Percentiles rank a stretch among this genome's conserved stretches.
Conservation (phyloP, 2,888 invertebrate genomes). For the Poecilobothrus nobilitatus region DNA sequence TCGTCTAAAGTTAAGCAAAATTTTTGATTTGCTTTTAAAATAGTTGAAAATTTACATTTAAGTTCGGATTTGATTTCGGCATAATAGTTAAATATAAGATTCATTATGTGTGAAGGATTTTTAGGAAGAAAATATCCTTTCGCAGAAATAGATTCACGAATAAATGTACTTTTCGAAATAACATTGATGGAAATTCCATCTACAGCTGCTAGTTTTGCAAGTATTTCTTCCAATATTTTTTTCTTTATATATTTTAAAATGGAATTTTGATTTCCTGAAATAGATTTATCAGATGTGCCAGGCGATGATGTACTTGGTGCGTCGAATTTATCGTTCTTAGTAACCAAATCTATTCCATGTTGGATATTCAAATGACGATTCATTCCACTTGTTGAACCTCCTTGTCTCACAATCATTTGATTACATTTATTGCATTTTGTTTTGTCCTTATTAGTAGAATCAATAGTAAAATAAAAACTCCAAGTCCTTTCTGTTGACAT, state of each 20-base stretch:
- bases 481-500: too few species aligned
- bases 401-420: too few species aligned
- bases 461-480: too few species aligned
- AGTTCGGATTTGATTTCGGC: conserved; percentile 9
- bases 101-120: conserved; percentile 3
- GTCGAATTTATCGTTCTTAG: conserved; percentile 10
- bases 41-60: conserved; percentile 9
- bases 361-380: too few species aligned
- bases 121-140: conserved; percentile 13
- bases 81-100: conserved; percentile 10
- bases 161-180: conserved; percentile 8
- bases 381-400: too few species aligned
- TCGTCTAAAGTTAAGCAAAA: too few species aligned
- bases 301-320: conserved; percentile 10
- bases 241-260: conserved; percentile 12
- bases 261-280: conserved; percentile 13
- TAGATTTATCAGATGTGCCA: too few species aligned
- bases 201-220: conserved; percentile 8
- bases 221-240: conserved; percentile 9
- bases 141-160: conserved; percentile 10
- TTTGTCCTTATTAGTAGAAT: too few species aligned
- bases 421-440: too few species aligned
- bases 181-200: conserved; percentile 2
- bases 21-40: conserved; percentile 10
- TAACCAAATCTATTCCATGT: conserved; percentile 9